Evolutionary conservation across 1,140 invertebrate genomes (phyloP).

Genomic region (Drosophila willistoni): DNA sequence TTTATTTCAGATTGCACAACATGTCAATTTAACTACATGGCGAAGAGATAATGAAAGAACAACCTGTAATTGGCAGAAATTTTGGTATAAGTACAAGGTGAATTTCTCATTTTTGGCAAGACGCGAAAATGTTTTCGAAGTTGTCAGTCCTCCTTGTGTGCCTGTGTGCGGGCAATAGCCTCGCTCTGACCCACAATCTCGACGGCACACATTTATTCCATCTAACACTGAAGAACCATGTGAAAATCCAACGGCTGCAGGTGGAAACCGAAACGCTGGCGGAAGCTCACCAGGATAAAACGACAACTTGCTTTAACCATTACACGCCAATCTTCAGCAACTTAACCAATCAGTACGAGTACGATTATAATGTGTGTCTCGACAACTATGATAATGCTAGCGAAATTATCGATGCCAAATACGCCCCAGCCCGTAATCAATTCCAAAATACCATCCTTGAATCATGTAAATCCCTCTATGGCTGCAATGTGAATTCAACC

Average conservation of each 20-base stretch:
- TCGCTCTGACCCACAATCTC: constrained; percentile 10
- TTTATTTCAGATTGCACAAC: background rate
- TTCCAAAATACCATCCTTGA: background rate
- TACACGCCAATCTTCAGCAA: constrained; percentile 34
- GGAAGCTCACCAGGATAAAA: constrained; percentile 3
- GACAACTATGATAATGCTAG: background rate
- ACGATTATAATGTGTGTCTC: constrained; percentile 29
- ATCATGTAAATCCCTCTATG: constrained; percentile 22
- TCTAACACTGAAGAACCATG: background rate
- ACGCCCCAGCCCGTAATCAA: background rate
- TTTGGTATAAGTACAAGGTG: background rate
- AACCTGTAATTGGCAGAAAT: background rate
- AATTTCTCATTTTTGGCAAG: background rate
- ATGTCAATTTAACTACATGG: background rate
- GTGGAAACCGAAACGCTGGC: constrained; percentile 29
- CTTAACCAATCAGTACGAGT: constrained; percentile 14
- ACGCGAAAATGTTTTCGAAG: background rate
- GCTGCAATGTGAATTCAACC: constrained; percentile 16
- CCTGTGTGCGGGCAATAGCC: constrained; percentile 23
- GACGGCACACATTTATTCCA: constrained; percentile 1
- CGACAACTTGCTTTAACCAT: constrained; percentile 36
- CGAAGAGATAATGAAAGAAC: background rate
- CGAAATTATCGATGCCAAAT: constrained; percentile 9
- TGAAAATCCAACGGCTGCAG: constrained; percentile 32
- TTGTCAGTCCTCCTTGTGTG: background rate